A percentile compares a stretch with the other conserved stretches of the same genome.
Conservation (phyloP, 2,797 vertebrate species). For the Artibeus jamaicensis region DNA sequence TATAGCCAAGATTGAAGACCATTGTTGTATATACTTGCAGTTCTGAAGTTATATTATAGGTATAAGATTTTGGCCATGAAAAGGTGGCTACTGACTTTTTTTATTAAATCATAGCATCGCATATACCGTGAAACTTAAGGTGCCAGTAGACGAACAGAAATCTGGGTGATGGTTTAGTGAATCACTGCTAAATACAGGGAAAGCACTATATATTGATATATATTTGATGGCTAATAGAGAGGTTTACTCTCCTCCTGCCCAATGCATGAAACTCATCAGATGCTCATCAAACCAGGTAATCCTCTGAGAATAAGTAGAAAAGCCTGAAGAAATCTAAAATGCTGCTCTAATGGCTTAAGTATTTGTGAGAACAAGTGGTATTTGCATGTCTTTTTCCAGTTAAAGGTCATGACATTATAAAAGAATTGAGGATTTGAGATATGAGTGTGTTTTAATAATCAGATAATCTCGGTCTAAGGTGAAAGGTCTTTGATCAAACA, state of each 20-base stretch:
- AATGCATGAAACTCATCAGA: background rate
- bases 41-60: background rate
- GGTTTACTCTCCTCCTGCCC: background rate
- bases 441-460: slow-evolving; percentile 69
- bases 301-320: slow-evolving; percentile 32
- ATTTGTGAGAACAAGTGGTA: slow-evolving; percentile 55
- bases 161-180: background rate
- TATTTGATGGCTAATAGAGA: slow-evolving; percentile 47
- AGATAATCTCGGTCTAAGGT: slow-evolving; percentile 61
- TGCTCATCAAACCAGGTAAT: slow-evolving; percentile 27
- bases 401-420: slow-evolving; percentile 73
- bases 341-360: slow-evolving; percentile 14
- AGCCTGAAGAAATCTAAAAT: slow-evolving; percentile 29
- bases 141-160: background rate
- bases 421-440: slow-evolving; percentile 53
- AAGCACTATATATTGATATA: background rate
- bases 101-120: background rate
- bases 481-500: slow-evolving; percentile 61
- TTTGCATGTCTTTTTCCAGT: slow-evolving; percentile 65
- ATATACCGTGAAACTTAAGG: background rate
- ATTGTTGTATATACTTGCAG: background rate
- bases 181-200: background rate
- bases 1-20: background rate
- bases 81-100: background rate
- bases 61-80: background rate